Base-by-base conservation (phyloP, 1,140 invertebrate genomes). In the Drosophila pectinifera region DNA sequence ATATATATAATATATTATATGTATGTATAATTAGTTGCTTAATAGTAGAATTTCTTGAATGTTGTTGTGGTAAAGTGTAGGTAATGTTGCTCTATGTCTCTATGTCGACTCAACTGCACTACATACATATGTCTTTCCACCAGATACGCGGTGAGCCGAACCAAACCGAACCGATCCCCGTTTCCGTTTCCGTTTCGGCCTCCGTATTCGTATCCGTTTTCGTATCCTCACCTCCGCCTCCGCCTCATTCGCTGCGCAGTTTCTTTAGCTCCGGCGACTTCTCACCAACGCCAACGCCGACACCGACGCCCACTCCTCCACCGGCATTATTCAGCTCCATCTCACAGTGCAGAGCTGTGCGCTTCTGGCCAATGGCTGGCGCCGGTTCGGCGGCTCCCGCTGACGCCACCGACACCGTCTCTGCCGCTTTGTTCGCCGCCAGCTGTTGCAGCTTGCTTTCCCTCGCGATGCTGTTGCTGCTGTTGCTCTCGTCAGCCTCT, bases 1-100 rank as follows among this genome's bases (percentile, higher is more conserved):
- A 88, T 85, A 85, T 86, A 88, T 86, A 86, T 79, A 79, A 89
- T 86, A 86, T 88, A 89, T 89, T 89, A 89, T 88, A 88, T 89
- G 85, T 78, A 78, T 78, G 74, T 88, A 88, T 88, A 90, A 84
- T 88, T 88, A 88, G 84, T 84, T 80, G 84, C 84, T 88, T 88
- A 88, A 89, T 80, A 84, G 67, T 88, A 88, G 68, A 90, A 90
- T 88, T 88, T 88, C 84, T 88, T 88, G 84, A 88, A 88, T 88
- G 84, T 88, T 88, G 85, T 90, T 88, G 84, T 88, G 84, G 84
- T 82, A 88, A 88, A 88, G 84, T 88, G 84, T 88, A 88, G 84
- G 85, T 88, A 90, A 88, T 88, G 84, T 86, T 89, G 84, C 84
- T 88, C 83, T 88, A 70, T 78, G 73, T 78, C 75, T 77, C 53